Evolutionary conservation across 2,113 vertebrate genomes (phyloP).

Genomic region (Gymnorhina tibicen): DNA sequence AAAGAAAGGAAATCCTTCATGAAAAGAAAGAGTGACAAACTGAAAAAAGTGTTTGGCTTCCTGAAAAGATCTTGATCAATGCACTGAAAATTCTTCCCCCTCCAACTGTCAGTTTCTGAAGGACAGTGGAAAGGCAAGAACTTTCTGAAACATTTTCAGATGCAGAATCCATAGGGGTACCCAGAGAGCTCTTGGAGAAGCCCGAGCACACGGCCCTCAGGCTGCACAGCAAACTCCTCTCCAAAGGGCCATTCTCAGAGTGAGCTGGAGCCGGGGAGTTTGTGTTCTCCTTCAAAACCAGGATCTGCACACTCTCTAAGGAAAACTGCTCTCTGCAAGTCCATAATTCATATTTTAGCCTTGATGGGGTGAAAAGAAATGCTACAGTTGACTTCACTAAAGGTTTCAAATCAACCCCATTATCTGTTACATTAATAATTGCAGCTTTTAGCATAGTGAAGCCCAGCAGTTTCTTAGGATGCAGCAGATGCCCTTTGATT

Average conservation of each 20-base stretch:
- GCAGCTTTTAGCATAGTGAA: neutral
- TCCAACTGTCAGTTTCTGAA: neutral
- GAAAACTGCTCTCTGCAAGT: neutral
- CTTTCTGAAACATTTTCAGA: neutral
- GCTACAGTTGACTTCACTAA: neutral
- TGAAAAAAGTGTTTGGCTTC: neutral
- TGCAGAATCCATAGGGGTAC: neutral
- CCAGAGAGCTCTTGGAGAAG: neutral
- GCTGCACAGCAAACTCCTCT: neutral
- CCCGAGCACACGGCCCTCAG: fast-evolving
- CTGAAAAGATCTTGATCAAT: neutral
- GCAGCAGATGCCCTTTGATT: neutral
- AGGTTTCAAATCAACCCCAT: neutral
- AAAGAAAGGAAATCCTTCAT: neutral
- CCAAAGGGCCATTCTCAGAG: neutral
- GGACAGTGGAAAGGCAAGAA: neutral
- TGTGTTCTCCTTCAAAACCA: neutral
- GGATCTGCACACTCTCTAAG: neutral
- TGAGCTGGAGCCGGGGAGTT: fast-evolving
- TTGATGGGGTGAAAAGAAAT: neutral
- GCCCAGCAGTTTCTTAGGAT: neutral
- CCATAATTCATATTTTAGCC: neutral
- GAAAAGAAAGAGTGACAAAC: neutral
- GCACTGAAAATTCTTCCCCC: neutral
- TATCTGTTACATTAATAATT: neutral